Conservation (phyloP, 2,113 vertebrate genomes). For the Chaetodon auriga region DNA sequence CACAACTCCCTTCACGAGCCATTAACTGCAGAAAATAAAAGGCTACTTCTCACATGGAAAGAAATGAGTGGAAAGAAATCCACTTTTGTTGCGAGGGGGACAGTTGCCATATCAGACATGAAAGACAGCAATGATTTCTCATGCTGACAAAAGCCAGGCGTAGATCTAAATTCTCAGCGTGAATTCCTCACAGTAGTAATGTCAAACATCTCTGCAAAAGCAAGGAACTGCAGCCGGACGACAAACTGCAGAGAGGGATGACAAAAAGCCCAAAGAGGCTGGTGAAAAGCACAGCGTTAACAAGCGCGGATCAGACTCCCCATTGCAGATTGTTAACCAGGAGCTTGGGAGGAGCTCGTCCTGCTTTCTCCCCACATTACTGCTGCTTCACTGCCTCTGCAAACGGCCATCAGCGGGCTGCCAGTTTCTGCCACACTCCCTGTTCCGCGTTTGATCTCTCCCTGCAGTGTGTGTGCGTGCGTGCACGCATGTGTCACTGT, state of each 20-base stretch:
- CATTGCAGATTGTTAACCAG: constrained; percentile 30
- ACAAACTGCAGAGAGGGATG: not conserved
- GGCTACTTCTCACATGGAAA: constrained; percentile 42
- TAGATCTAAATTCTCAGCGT: not conserved
- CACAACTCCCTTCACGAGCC: constrained; percentile 71
- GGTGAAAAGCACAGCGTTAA: constrained; percentile 51
- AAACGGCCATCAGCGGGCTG: constrained; percentile 79
- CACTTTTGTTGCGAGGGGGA: constrained; percentile 46
- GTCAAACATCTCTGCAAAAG: constrained; percentile 4
- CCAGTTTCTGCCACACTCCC: constrained; percentile 68
- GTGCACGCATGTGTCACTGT: constrained; percentile 41
- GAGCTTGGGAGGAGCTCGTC: constrained; percentile 49
- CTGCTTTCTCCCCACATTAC: constrained; percentile 67
- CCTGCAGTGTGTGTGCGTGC: constrained; percentile 1
- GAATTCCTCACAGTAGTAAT: not conserved
- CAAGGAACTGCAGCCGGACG: not conserved
- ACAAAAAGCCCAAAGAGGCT: constrained; percentile 16
- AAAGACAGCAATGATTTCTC: constrained; percentile 38
- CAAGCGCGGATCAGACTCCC: constrained; percentile 26
- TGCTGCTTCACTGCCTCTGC: constrained; percentile 68
- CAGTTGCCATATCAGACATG: constrained; percentile 38
- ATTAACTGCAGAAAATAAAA: constrained; percentile 77
- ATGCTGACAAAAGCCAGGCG: constrained; percentile 8
- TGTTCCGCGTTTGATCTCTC: constrained; percentile 48
- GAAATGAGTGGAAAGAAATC: constrained; percentile 35